Evolutionary conservation across 2,888 invertebrate genomes (phyloP), one percentile per base, ranked within the genome.

Genomic region (Eurytoma californica): DNA sequence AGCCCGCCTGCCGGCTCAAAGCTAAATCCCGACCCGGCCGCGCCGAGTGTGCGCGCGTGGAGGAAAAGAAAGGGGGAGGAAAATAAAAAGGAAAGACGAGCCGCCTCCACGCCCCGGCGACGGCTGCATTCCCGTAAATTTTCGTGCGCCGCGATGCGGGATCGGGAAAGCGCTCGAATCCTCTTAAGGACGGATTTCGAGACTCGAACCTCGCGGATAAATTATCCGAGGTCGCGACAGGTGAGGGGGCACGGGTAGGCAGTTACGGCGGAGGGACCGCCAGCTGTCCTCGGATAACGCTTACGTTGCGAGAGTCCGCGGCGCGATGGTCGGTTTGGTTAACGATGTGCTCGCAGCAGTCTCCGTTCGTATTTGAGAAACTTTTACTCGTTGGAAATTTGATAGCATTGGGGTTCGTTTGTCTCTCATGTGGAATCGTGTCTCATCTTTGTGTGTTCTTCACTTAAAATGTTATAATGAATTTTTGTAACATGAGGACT

Each of bases 201-300:
- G 24, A 16, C 28, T 7, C 28, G 28, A 57, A 20, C 66, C 65
- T 72, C 70, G 47, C 9, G 61, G 67, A 77, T 72, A 72, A 72
- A 72, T 72, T 58, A 77, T 66, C 66, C 39, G 12, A 12, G 49
- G n/a, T 7, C 20, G 20, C 49, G 14, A n/a, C 51, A 39, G 39
- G 39, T 39, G 39, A 39, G 28, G 24, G 60, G 13, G 30, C 3
- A 16, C 47, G n/a, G 12, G 57, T 20, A n/a, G n/a, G 20, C 24
- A 24, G 20, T 28, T 13, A 7, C 49, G 47, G 20, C 12, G 3
- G 58, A 3, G 49, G 5, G 51, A 18, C 16, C 28, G 30, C 7
- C 39, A 16, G 18, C 18, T 20, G 57, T 20, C 57, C 18, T 18
- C 18, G 18, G 28, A 24, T 20, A 24, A 24, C 20, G 13, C 18